Base-by-base conservation (phyloP, 2,113 vertebrate genomes). In the Oxygymnocypris stewartii region DNA sequence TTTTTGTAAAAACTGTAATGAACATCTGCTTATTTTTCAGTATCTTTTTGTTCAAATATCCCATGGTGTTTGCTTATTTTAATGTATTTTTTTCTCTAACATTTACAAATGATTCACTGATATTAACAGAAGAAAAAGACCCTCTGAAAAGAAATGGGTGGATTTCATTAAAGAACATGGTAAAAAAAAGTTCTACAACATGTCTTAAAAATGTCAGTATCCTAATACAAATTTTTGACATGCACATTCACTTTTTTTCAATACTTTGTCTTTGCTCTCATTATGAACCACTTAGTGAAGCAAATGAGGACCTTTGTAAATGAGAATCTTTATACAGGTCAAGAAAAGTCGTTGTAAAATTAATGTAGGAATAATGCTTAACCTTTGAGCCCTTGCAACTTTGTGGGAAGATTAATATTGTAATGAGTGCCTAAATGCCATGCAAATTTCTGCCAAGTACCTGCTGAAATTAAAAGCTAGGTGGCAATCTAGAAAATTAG, bases 341-440 rank as follows among this genome's bases (percentile, higher is more conserved):
- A 51, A 84, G 80, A 87, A 84, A 86, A 87, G 51, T 81, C 44
- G 63, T 69, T 88, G 69, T 86, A 85, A 88, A 90, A 92, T 88
- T 71, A 91, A 89, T 89, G 86, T 73, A 87, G 84, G 82, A 87
- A 88, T 90, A 85, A 87, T 83, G 85, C 84, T 92, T 91, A 92
- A 92, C 92, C 90, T 93, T 91, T 92, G 82, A 84, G 80, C 85
- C 85, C 42, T 31, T 75, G 54, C 85, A 80, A 89, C 65, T 84
- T 54, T 85, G 25, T 65, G 42, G 79, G 88, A 85, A 86, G 90
- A 92, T 90, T 92, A 90, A 91, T 90, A 90, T 89, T 91, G 59
- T 90, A 91, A 91, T 90, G 82, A 90, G 88, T 42, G n/a, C 67
- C 87, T 90, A 90, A 92, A 92, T 90, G 87, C 63, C 89, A 90